A percentile compares a stretch with the other conserved stretches of the same genome.
These are phyloP conservation scores for Holacanthus passer DNA, from an alignment of 2,113 vertebrate species.

Conservation along the genomic window DNA sequence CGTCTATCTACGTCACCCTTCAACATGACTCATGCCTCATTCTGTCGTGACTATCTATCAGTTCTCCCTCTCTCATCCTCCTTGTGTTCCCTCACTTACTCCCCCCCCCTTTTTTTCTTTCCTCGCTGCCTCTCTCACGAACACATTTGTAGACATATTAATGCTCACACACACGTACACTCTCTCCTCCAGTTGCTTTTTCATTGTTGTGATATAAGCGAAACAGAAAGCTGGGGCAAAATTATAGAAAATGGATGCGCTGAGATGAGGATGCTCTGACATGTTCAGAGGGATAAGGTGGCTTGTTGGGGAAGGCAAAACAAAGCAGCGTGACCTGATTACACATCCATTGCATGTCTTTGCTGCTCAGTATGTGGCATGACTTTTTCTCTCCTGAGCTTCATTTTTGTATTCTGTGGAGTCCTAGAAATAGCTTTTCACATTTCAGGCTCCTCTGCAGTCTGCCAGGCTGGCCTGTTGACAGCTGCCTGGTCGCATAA, in stretches of 20 bases:
- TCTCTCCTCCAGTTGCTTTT: not conserved
- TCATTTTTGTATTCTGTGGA: conserved; percentile 58
- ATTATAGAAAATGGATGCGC: not conserved
- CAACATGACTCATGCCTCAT: conserved; percentile 66
- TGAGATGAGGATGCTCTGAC: not conserved
- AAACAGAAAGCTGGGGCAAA: not conserved
- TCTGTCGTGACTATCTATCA: conserved; percentile 58
- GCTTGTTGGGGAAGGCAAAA: conserved; percentile 30
- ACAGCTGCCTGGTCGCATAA: conserved; percentile 67
- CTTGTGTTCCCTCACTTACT: not conserved
- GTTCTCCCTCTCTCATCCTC: conserved; percentile 15
- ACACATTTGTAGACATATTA: conserved; percentile 19
- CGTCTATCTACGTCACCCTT: conserved; percentile 56
- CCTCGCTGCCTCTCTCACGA: not conserved
- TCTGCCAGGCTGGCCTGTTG: conserved; percentile 56
- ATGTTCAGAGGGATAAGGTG: conserved; percentile 15
- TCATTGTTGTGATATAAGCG: conserved; percentile 9
- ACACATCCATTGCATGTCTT: conserved; percentile 15
- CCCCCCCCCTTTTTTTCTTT: conserved; percentile 7
- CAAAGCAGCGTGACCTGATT: conserved; percentile 69
- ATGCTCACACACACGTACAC: not conserved
- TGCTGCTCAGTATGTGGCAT: conserved; percentile 35
- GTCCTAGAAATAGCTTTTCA: conserved; percentile 68
- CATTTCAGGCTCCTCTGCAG: conserved; percentile 47
- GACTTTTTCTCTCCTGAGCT: conserved; percentile 47